Evolutionary conservation across 2,113 vertebrate species (phyloP).

Genomic region (Drymodes brunneopygia): DNA sequence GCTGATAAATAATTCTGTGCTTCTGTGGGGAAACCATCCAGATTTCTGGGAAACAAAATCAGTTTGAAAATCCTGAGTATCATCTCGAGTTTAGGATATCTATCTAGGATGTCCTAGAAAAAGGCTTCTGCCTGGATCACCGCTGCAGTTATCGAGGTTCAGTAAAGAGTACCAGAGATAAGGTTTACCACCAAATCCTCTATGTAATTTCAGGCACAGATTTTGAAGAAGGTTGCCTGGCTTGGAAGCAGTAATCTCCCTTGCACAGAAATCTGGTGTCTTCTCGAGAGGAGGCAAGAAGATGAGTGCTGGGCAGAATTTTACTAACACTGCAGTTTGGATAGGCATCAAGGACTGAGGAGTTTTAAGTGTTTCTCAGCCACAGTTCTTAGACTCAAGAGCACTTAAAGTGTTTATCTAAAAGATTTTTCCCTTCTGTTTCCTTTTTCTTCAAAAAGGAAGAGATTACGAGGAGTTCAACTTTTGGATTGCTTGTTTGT

Average conservation of each 20-base stretch:
- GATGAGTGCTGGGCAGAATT: background rate
- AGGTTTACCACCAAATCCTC: background rate
- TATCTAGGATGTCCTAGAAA: background rate
- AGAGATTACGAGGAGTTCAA: background rate
- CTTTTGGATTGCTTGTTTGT: background rate
- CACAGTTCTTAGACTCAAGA: background rate
- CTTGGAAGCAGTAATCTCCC: background rate
- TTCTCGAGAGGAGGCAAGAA: background rate
- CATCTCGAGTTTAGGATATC: background rate
- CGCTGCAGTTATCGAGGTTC: background rate
- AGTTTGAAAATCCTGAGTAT: background rate
- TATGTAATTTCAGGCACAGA: background rate
- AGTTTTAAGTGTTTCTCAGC: background rate
- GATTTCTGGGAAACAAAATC: background rate
- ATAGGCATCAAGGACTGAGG: background rate
- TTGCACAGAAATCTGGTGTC: background rate
- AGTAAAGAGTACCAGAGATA: background rate
- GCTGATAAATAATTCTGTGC: background rate
- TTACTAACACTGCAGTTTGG: background rate
- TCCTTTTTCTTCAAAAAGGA: background rate
- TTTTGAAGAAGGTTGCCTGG: background rate
- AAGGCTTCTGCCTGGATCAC: background rate
- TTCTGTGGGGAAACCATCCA: background rate
- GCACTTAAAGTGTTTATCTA: background rate
- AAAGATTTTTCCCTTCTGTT: background rate